phyloP scores from a whole-genome alignment of 2,113 vertebrate species.

The Poeciliopsis turrubarensis region DNA sequence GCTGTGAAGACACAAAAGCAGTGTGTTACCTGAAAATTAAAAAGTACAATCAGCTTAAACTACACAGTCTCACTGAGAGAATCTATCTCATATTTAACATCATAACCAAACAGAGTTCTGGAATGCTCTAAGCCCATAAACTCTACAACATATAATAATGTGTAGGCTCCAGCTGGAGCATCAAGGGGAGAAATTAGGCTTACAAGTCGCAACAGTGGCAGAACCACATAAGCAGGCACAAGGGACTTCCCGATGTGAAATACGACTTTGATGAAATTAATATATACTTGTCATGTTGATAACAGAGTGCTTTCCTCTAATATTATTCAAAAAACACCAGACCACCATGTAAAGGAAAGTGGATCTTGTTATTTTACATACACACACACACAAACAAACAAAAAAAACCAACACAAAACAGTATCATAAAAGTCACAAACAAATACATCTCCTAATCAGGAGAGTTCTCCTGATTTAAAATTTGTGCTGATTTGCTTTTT shows the following conservation, averaged over 20 bases:
- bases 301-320: slow-evolving; percentile 41
- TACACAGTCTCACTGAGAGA: slow-evolving; percentile 17
- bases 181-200: slow-evolving; percentile 22
- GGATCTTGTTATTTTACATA: slow-evolving; percentile 2
- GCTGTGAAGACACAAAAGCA: slow-evolving; percentile 80
- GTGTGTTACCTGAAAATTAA: slow-evolving; percentile 28
- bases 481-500: neutral
- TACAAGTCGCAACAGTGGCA: slow-evolving; percentile 50
- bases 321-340: slow-evolving; percentile 38
- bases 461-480: too few relatives aligned
- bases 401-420: neutral
- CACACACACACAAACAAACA: slow-evolving; percentile 14
- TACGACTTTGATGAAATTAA: slow-evolving; percentile 47
- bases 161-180: slow-evolving; percentile 38
- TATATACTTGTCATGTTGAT: slow-evolving; percentile 40
- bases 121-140: slow-evolving; percentile 48
- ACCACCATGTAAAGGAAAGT: slow-evolving; percentile 17
- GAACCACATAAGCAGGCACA: slow-evolving; percentile 44
- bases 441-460: too few relatives aligned
- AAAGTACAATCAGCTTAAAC: slow-evolving; percentile 16
- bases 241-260: slow-evolving; percentile 63
- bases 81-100: slow-evolving; percentile 57
- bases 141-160: slow-evolving; percentile 30
- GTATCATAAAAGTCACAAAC: slow-evolving; percentile 7
- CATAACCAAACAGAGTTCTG: slow-evolving; percentile 42